A percentile compares a stretch with the other conserved stretches of the same genome.
These are phyloP conservation scores for Pomatostomus ruficeps DNA, from an alignment of 2,113 vertebrate genomes.

Conservation along the genomic window DNA sequence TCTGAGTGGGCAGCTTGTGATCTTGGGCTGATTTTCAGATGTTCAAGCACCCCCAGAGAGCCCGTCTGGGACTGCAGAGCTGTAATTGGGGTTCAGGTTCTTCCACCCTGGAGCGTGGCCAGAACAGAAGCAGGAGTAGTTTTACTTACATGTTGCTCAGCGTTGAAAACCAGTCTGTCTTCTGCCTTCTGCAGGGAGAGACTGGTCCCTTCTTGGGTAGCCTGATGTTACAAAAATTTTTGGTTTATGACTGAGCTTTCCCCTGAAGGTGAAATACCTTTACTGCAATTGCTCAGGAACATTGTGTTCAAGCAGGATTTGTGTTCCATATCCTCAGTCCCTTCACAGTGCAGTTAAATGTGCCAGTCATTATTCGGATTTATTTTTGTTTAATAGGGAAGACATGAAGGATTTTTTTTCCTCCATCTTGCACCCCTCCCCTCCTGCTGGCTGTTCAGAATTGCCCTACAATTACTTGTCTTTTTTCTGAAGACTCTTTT, in stretches of 20 bases:
- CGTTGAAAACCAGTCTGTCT: neutral
- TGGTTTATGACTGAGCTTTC: neutral
- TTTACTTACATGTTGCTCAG: neutral
- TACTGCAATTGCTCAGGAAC: neutral
- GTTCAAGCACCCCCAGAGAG: neutral
- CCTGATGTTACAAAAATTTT: neutral
- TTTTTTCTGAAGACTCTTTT: neutral
- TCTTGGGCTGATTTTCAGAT: neutral
- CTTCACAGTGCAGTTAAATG: neutral
- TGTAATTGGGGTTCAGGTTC: neutral
- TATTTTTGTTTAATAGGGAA: neutral
- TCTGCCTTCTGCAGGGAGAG: neutral
- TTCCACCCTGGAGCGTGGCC: accelerated
- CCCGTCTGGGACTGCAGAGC: too few species aligned
- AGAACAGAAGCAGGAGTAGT: neutral
- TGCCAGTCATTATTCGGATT: too few species aligned
- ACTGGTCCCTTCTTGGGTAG: neutral
- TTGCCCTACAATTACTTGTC: neutral
- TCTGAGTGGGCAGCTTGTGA: neutral
- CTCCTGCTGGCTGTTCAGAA: neutral
- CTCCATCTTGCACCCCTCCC: neutral
- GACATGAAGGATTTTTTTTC: neutral
- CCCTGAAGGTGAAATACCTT: neutral
- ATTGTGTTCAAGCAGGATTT: neutral
- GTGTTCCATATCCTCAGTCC: neutral